Conservation (phyloP, 2,113 vertebrate genomes). For the Onychorhynchus coronatus region DNA sequence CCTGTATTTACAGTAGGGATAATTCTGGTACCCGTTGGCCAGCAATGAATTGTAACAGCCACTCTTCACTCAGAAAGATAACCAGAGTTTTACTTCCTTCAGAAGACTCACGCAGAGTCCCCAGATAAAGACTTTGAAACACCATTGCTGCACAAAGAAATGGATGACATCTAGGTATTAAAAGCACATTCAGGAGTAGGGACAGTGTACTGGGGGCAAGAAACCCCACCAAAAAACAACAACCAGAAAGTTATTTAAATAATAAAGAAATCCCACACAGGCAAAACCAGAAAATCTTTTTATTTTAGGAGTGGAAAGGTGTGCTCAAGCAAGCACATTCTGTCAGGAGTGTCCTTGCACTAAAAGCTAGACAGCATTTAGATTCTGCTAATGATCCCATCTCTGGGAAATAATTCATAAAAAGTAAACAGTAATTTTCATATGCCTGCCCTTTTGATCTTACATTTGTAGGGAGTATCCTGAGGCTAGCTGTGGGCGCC, state of each 20-base stretch:
- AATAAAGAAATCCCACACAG: neutral
- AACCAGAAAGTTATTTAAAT: constrained; percentile 8
- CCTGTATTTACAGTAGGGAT: neutral
- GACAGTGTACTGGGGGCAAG: neutral
- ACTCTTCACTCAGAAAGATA: neutral
- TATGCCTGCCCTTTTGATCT: constrained; percentile 42
- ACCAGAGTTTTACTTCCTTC: neutral
- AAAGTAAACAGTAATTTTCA: constrained; percentile 54
- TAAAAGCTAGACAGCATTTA: constrained; percentile 9
- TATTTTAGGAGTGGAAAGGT: neutral
- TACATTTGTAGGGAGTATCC: constrained; percentile 55
- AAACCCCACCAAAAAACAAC: neutral
- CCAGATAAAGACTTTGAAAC: neutral
- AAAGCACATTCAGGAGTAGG: neutral
- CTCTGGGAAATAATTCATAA: constrained; percentile 60
- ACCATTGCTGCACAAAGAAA: neutral
- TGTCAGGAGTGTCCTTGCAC: constrained; percentile 34
- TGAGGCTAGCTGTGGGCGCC: constrained; percentile 16
- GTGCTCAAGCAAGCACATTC: neutral
- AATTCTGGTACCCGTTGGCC: neutral
- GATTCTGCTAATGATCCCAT: constrained; percentile 62
- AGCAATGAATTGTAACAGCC: neutral
- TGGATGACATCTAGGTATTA: neutral
- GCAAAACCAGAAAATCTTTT: neutral
- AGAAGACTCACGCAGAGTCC: neutral